Conservation (phyloP, 2,888 invertebrate genomes). For the Patella ulyssiponensis region DNA sequence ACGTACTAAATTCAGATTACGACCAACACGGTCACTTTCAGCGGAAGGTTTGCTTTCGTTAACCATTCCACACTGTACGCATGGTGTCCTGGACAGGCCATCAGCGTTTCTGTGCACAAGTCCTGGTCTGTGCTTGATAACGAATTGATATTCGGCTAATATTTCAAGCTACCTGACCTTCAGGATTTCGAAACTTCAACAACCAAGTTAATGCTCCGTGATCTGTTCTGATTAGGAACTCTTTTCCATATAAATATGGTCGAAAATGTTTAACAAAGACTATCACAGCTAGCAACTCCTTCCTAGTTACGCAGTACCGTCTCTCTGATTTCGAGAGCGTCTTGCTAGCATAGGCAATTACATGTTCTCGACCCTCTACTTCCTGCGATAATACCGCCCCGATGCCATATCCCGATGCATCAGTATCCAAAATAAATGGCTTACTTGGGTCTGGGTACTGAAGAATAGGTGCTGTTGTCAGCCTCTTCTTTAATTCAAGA, state of each 20-base stretch:
- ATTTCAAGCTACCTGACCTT: no score
- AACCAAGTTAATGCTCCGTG: no score
- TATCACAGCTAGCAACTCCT: constrained; percentile 40
- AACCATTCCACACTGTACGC: constrained; percentile 13
- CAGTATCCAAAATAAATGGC: constrained; percentile 42
- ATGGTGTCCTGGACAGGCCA: background rate
- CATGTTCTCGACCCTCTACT: constrained; percentile 40
- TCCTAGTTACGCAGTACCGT: constrained; percentile 38
- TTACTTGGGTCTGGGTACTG: constrained; percentile 29
- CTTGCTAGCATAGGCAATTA: constrained; percentile 42
- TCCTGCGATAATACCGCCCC: constrained; percentile 44
- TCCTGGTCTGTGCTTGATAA: no score
- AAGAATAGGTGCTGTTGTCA: constrained; percentile 34
- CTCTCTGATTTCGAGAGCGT: constrained; percentile 34
- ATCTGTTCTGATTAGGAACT: no score
- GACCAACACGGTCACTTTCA: background rate
- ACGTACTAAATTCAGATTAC: background rate
- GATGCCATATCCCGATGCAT: constrained; percentile 44
- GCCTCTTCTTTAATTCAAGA: constrained; percentile 26
- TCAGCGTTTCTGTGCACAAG: no score
- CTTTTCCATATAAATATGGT: no score
- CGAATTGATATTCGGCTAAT: no score
- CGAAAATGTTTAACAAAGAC: constrained; percentile 36
- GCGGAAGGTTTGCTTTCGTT: background rate
- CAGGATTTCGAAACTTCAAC: no score